phyloP scores from a whole-genome alignment of 92 coral and sea anemone species.

The Anthopleura xanthogrammica region DNA sequence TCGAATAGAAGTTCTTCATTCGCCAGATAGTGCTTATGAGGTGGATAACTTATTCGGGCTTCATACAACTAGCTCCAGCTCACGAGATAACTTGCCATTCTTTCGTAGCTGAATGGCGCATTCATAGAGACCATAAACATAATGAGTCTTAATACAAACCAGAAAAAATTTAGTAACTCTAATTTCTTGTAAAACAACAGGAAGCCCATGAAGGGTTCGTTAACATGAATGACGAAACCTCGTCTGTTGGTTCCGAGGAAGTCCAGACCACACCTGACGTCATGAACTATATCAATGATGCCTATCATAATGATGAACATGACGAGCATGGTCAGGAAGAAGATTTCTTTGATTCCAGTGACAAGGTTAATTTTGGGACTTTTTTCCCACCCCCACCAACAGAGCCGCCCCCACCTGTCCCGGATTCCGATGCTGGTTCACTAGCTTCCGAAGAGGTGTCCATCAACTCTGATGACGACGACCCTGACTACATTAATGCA shows the following conservation, averaged over 20 bases:
- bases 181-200: slow-evolving; percentile 24
- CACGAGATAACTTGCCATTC: no score
- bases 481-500: background rate
- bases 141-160: no score
- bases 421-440: slow-evolving; percentile 42
- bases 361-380: slow-evolving; percentile 21
- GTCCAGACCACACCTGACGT: slow-evolving; percentile 15
- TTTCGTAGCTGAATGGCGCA: no score
- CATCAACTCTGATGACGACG: slow-evolving; percentile 10
- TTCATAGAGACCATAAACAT: no score
- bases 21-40: no score
- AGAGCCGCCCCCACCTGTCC: slow-evolving; percentile 69
- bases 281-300: slow-evolving; percentile 35
- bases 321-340: slow-evolving; percentile 7
- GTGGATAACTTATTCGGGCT: no score
- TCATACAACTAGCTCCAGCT: no score
- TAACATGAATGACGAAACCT: slow-evolving; percentile 57
- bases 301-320: slow-evolving; percentile 3
- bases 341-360: slow-evolving; percentile 21
- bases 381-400: slow-evolving; percentile 76
- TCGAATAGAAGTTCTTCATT: no score
- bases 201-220: slow-evolving; percentile 66
- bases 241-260: slow-evolving; percentile 49
- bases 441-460: slow-evolving; percentile 22
- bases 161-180: background rate